A percentile compares a stretch with the other conserved stretches of the same genome.
Conservation (phyloP, 2,113 vertebrate genomes). For the Eonycteris spelaea region DNA sequence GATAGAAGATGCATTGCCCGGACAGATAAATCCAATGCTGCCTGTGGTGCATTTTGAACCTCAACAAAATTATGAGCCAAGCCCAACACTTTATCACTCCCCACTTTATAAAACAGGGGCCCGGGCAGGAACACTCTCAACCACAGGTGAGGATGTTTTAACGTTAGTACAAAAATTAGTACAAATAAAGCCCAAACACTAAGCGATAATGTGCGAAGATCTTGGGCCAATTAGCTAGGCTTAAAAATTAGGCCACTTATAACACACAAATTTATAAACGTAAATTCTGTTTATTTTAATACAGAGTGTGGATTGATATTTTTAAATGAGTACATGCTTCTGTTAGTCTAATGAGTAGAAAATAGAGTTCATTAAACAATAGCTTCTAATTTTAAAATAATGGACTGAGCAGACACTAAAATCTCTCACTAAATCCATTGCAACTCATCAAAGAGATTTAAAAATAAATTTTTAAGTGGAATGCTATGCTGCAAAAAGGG, state of each 20-base stretch:
- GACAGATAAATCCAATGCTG: conserved; percentile 84
- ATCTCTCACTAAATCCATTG: neutral
- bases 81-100: conserved; percentile 79
- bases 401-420: neutral
- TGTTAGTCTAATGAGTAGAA: neutral
- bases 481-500: neutral
- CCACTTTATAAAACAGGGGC: conserved; percentile 88
- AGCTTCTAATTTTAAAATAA: conserved; percentile 16
- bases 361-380: neutral
- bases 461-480: conserved; percentile 1
- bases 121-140: conserved; percentile 86
- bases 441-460: neutral
- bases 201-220: neutral
- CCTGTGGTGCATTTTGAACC: conserved; percentile 88
- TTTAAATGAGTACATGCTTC: neutral
- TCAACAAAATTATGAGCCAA: conserved; percentile 82
- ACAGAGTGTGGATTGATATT: neutral
- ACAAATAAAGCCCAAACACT: neutral
- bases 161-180: too few relatives aligned
- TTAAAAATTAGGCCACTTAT: neutral
- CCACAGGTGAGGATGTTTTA: conserved; percentile 80
- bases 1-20: conserved; percentile 82
- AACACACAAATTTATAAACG: neutral
- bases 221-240: neutral
- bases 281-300: neutral